Evolutionary conservation across 2,113 vertebrate species (phyloP), one percentile per base, ranked within the genome.

Genomic region (Synodontis membranacea): DNA sequence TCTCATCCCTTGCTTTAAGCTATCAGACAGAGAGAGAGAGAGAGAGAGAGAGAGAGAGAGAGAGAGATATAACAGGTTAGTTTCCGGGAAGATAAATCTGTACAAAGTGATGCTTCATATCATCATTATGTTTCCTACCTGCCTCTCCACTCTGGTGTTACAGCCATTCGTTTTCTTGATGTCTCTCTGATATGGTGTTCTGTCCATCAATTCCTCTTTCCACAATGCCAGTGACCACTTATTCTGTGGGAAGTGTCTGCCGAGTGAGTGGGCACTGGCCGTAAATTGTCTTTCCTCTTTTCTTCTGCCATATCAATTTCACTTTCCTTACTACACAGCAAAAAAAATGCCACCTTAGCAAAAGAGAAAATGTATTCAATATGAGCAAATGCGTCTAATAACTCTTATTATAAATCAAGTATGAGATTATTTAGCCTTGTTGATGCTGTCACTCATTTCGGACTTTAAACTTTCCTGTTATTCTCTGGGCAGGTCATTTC

Each of bases 61-160:
- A 66, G 89, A 87, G 87, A 90, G 89, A 86, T 88, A 83, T 85
- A 91, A 92, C 90, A 90, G 90, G 92, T 90, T 89, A 89, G 89
- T 92, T 93, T 91, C 87, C 85, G 81, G 81, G 89, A 74, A 90
- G 91, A 93, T 92, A 90, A 92, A 92, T 93, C 84, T 89, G 75
- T 86, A 80, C 86, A 90, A 88, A 86, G 88, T 80, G 83, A 92
- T 92, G 89, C 91, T 91, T 92, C 89, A 92, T 88, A 89, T 91
- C 82, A 89, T 91, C 87, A 90, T 93, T 90, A 76, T 14, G 2
- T 85, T 84, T 62, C 76, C 62, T 42, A 31, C 46, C n/a, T 78
- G 44, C 4, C 15, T 56, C 19, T 82, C 52, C 21, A 42, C 34
- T 28, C 37, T n/a, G 50, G 23, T 66, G 19, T 66, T 64, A 14